Conservation (phyloP, 1,140 invertebrate species). For the Melanaphis sacchari region DNA sequence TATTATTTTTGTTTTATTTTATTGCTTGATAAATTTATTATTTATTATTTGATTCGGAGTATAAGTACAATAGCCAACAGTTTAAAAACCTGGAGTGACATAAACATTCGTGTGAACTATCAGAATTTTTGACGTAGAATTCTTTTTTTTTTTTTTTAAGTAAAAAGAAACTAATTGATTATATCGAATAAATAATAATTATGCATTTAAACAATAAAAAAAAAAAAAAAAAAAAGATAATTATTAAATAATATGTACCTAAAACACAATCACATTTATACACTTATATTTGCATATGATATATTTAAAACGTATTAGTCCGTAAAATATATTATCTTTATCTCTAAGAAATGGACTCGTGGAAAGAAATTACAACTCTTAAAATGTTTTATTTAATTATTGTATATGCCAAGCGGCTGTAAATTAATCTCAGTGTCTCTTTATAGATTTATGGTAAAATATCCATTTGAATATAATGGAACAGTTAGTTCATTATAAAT, state of each 20-base stretch:
- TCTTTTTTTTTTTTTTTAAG: neutral
- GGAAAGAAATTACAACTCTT: neutral
- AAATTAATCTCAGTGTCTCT: conserved; percentile 15
- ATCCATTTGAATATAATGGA: neutral
- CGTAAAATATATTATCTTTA: neutral
- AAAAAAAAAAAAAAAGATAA: neutral
- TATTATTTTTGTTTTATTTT: neutral
- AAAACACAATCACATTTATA: neutral
- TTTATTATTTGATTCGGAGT: neutral
- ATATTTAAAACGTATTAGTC: neutral
- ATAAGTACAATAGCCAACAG: too few species aligned
- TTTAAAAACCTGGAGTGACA: too few species aligned
- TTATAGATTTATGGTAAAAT: neutral
- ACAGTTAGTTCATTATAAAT: conserved; percentile 9
- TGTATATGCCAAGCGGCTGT: neutral
- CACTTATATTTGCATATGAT: neutral
- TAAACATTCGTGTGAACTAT: too few species aligned
- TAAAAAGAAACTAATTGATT: neutral
- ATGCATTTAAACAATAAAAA: neutral
- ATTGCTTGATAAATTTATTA: neutral
- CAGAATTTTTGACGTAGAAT: too few species aligned
- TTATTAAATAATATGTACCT: neutral
- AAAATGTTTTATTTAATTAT: conserved; percentile 28
- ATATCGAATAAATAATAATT: neutral
- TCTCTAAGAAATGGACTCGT: neutral